Evolutionary conservation across 2,113 vertebrate genomes (phyloP), one percentile per base, ranked within the genome.

Genomic region (Natator depressus): DNA sequence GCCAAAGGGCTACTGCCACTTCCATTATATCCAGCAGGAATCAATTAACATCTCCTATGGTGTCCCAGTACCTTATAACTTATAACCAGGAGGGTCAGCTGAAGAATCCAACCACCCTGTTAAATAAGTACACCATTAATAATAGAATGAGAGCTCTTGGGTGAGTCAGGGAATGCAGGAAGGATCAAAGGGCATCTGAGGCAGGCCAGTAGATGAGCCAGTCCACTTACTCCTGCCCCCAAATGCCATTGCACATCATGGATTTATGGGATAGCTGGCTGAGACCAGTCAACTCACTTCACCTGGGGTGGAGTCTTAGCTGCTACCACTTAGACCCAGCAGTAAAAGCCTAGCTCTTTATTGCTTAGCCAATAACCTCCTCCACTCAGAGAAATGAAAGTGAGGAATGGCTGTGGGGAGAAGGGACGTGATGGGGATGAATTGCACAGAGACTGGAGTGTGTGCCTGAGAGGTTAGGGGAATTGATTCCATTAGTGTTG

Each of bases 401-500:
- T 47, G 90, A 78, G 51, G 82, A 38, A 83, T 51, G 24, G 38
- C 82, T 78, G 46, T 42, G 47, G 65, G 27, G 22, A 31, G 57
- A 80, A 51, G 51, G 57, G 62, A n/a, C 8, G 80, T 9, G n/a
- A 25, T 85, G 42, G 14, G 42, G 38, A 55, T 62, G 42, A 82
- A n/a, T n/a, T 76, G 35, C 16, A 38, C 65, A 27, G 80, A 62
- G 80, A 25, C 42, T 20, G 79, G 51, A 59, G 27, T 53, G 20
- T 51, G 24, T 59, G 72, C 81, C 59, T 65, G 69, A 92, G 85
- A 54, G 35, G 22, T 22, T 25, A 51, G 55, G 20, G 55, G 85
- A 83, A 92, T 46, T 65, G 62, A 88, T 92, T 16, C 90, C 80
- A 92, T 88, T 92, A 88, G n/a, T 47, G 14, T 54, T 88, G 85